phyloP scores from a whole-genome alignment of 2,113 vertebrate species.

The Pao palembangensis region DNA sequence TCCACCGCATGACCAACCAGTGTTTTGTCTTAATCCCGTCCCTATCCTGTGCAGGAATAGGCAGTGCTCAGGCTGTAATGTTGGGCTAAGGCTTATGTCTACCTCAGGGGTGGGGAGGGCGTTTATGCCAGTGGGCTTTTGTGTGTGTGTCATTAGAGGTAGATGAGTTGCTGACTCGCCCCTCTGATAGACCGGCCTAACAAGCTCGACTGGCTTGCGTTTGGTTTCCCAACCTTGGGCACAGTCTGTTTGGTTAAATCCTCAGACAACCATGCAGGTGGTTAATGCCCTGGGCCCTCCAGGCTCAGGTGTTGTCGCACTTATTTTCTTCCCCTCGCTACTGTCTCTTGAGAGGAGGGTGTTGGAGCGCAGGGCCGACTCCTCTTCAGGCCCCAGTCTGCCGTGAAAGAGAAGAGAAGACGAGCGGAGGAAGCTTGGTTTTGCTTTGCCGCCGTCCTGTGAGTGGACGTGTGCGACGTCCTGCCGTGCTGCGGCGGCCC shows the following conservation, averaged over 20 bases:
- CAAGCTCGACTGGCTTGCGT: slow-evolving; percentile 72
- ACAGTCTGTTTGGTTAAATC: slow-evolving; percentile 59
- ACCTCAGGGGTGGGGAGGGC: slow-evolving; percentile 49
- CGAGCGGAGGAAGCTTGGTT: background rate
- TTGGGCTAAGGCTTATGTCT: slow-evolving; percentile 44
- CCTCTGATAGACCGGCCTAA: slow-evolving; percentile 72
- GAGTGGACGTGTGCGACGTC: slow-evolving; percentile 16
- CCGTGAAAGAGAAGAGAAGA: background rate
- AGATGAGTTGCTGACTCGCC: slow-evolving; percentile 67
- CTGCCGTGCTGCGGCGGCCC: background rate
- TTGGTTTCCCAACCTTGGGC: slow-evolving; percentile 61
- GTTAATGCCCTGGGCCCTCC: slow-evolving; percentile 30
- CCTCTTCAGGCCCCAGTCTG: background rate
- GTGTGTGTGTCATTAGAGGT: slow-evolving; percentile 49
- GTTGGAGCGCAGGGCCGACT: background rate
- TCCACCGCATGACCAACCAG: slow-evolving; percentile 33
- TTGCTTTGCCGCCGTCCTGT: background rate
- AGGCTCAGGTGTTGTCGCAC: slow-evolving; percentile 26
- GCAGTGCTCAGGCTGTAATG: slow-evolving; percentile 47
- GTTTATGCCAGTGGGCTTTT: slow-evolving; percentile 60
- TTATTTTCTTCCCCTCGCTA: slow-evolving; percentile 11
- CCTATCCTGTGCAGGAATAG: slow-evolving; percentile 42
- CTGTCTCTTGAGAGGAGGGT: background rate
- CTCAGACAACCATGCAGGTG: slow-evolving; percentile 38
- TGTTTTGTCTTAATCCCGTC: slow-evolving; percentile 53